Evolutionary conservation across 2,113 vertebrate genomes (phyloP).

Genomic region (Cromileptes altivelis): DNA sequence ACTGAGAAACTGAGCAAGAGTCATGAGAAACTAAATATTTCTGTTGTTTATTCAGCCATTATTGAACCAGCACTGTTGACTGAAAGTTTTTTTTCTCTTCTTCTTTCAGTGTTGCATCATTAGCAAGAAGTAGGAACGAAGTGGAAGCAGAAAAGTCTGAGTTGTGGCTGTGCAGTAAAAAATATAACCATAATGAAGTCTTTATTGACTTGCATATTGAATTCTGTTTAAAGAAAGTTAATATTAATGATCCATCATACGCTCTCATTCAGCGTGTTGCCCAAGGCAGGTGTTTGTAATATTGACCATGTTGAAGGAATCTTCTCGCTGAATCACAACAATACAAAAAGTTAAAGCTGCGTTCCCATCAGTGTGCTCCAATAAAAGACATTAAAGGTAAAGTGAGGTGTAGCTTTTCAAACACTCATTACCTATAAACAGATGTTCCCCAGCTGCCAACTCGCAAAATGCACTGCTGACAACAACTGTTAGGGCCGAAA

Average conservation of each 20-base stretch:
- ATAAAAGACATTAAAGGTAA: constrained; percentile 84
- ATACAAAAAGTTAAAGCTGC: constrained; percentile 75
- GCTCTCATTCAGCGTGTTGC: constrained; percentile 58
- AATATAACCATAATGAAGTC: constrained; percentile 62
- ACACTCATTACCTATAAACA: constrained; percentile 82
- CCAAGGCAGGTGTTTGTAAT: constrained; percentile 60
- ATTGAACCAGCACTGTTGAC: constrained; percentile 51
- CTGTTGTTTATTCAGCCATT: constrained; percentile 70
- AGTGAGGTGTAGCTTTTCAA: constrained; percentile 79
- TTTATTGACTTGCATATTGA: constrained; percentile 77
- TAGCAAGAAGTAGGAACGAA: not conserved
- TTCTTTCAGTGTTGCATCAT: constrained; percentile 4
- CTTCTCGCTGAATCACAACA: constrained; percentile 74
- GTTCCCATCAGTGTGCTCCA: constrained; percentile 73
- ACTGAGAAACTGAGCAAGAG: constrained; percentile 39
- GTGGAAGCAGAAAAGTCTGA: constrained; percentile 16
- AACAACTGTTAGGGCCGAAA: constrained; percentile 81
- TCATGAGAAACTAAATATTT: constrained; percentile 59
- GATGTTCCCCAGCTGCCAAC: constrained; percentile 84
- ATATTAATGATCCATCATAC: constrained; percentile 80
- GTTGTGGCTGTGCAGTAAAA: constrained; percentile 50
- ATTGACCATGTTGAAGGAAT: constrained; percentile 66
- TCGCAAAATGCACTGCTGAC: constrained; percentile 76
- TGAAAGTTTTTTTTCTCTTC: constrained; percentile 3
- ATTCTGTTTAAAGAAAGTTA: constrained; percentile 79